A percentile compares a stretch with the other conserved stretches of the same genome.
Evolutionary conservation across 2,797 vertebrate species (phyloP).

Genomic region (Sus cebifrons): DNA sequence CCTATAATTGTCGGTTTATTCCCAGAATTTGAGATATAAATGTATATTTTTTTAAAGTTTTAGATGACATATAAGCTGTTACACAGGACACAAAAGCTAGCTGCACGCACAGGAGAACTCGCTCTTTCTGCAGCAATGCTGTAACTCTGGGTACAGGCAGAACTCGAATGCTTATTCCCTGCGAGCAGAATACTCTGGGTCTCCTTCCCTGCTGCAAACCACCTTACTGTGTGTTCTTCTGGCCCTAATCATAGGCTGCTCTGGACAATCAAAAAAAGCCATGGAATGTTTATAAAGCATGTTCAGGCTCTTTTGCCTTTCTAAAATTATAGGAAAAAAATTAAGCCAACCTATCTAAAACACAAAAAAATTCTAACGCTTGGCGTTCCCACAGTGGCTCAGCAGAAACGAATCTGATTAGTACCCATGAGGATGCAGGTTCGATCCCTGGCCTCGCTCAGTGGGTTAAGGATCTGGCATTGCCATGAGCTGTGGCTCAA

Average conservation of each 20-base stretch:
- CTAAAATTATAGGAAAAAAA: background rate
- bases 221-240: background rate
- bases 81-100: background rate
- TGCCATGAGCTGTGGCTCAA: no score
- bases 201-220: rapidly evolving
- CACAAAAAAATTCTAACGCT: background rate
- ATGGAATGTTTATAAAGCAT: background rate
- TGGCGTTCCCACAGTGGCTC: background rate
- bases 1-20: background rate
- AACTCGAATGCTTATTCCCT: background rate
- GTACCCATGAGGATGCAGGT: no score
- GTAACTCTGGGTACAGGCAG: background rate
- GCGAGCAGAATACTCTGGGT: rapidly evolving
- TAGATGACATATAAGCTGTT: background rate
- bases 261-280: background rate
- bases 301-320: background rate
- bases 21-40: background rate
- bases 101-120: no score
- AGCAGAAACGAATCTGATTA: no score
- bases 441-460: no score
- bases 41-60: background rate
- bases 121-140: background rate
- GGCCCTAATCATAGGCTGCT: background rate
- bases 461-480: no score
- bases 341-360: background rate